Percentiles rank a stretch among this genome's conserved stretches.
Evolutionary conservation across 1,140 invertebrate species (phyloP).

Genomic region (Phenacoccus solenopsis): DNA sequence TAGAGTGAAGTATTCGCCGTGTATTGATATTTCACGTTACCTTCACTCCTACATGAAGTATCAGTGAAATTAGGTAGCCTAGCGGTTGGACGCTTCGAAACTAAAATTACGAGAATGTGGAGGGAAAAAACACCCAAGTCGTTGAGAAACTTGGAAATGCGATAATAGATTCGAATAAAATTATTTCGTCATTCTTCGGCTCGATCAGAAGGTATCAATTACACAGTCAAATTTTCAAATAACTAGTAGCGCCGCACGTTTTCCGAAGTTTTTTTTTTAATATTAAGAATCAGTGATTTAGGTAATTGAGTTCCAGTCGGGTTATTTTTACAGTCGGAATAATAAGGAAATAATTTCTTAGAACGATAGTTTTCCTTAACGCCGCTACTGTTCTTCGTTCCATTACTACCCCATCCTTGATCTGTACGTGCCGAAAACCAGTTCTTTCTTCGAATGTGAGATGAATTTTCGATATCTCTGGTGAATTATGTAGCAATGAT

Average conservation of each 20-base stretch:
- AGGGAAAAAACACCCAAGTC: too few species aligned
- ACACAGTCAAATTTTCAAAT: background rate
- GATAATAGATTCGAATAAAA: too few species aligned
- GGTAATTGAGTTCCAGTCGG: conserved; percentile 11
- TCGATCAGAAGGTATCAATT: too few species aligned
- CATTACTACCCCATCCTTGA: conserved; percentile 9
- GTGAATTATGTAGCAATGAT: conserved; percentile 1
- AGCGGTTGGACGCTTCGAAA: too few species aligned
- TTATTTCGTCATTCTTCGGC: too few species aligned
- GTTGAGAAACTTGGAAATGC: too few species aligned
- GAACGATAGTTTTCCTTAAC: conserved; percentile 7
- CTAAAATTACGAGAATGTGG: too few species aligned
- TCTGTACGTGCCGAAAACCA: conserved; percentile 4
- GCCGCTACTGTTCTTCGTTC: background rate
- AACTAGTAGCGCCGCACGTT: too few species aligned
- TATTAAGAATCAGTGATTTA: background rate
- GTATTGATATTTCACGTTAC: too few species aligned
- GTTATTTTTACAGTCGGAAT: background rate
- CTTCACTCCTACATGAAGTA: too few species aligned
- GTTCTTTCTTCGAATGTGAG: background rate
- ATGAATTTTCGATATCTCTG: background rate
- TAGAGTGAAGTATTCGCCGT: too few species aligned
- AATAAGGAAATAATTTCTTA: conserved; percentile 12
- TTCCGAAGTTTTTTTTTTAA: background rate
- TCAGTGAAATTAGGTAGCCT: too few species aligned